phyloP scores from a whole-genome alignment of 2,113 vertebrate species.

The Phoenicopterus ruber region DNA sequence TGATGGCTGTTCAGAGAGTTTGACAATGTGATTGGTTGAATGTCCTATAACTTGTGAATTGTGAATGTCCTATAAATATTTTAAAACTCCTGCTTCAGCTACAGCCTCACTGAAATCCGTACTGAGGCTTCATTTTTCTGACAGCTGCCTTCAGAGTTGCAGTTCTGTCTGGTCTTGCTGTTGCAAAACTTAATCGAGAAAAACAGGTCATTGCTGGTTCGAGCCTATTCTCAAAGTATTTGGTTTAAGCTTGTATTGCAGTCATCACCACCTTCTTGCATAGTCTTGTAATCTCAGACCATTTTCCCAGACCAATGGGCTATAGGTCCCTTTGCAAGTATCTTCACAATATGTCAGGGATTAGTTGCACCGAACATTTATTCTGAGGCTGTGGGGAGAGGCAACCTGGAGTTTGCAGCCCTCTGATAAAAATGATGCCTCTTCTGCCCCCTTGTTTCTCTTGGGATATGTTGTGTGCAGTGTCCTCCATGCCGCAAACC shows the following conservation, averaged over 20 bases:
- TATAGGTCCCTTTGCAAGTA: neutral
- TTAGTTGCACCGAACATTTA: neutral
- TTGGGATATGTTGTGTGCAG: neutral
- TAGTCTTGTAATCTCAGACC: neutral
- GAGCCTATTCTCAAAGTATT: neutral
- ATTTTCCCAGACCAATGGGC: neutral
- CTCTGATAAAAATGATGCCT: neutral
- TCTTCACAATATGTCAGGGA: neutral
- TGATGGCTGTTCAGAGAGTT: neutral
- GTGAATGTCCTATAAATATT: slow-evolving; percentile 48
- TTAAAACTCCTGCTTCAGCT: slow-evolving; percentile 16
- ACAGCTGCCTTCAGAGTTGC: neutral
- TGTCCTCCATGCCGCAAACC: neutral
- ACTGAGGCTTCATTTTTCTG: slow-evolving; percentile 4
- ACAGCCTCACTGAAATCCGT: slow-evolving; percentile 3
- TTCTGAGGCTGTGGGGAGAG: neutral
- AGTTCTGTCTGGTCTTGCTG: neutral
- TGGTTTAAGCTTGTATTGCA: neutral
- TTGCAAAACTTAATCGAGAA: neutral
- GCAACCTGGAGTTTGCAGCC: neutral
- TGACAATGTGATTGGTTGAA: neutral
- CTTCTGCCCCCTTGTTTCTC: neutral
- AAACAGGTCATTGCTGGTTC: neutral
- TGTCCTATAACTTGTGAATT: neutral
- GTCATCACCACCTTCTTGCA: neutral